phyloP scores from a whole-genome alignment of 1,140 invertebrate genomes.

The Phymorhynchus buccinoides region DNA sequence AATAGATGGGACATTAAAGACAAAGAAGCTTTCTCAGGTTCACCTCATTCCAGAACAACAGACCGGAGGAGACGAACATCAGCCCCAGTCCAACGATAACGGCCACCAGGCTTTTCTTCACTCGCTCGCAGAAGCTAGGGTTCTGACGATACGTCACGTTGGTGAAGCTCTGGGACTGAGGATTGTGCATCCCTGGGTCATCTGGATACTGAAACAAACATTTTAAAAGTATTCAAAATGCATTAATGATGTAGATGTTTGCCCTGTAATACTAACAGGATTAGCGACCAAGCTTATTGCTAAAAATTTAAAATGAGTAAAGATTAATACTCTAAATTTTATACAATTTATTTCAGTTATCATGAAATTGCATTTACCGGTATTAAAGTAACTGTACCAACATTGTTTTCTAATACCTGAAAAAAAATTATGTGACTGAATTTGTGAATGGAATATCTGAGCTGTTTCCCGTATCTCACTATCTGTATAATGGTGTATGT shows the following conservation, averaged over 20 bases:
- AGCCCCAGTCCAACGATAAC: constrained; percentile 64
- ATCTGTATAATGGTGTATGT: too few species aligned
- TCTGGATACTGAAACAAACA: constrained; percentile 58
- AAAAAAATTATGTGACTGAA: too few species aligned
- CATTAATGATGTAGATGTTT: too few species aligned
- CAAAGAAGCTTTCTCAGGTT: constrained; percentile 2
- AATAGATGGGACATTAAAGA: too few species aligned
- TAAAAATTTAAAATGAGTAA: neutral
- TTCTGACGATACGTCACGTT: constrained; percentile 59
- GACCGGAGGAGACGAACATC: constrained; percentile 66
- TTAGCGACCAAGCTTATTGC: neutral
- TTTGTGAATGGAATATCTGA: too few species aligned
- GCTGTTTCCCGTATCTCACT: too few species aligned
- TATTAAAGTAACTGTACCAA: too few species aligned
- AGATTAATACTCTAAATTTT: neutral
- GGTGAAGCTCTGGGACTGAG: constrained; percentile 44
- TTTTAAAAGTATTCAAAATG: neutral
- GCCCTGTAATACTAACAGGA: too few species aligned
- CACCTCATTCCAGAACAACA: constrained; percentile 86
- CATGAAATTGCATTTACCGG: neutral
- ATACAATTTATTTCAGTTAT: neutral
- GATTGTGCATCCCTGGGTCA: constrained; percentile 55
- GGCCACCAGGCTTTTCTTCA: constrained; percentile 59
- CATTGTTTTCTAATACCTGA: too few species aligned
- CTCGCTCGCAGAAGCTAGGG: constrained; percentile 59